Base-by-base conservation (phyloP, 2,888 invertebrate genomes). In the Xanthia togata region DNA sequence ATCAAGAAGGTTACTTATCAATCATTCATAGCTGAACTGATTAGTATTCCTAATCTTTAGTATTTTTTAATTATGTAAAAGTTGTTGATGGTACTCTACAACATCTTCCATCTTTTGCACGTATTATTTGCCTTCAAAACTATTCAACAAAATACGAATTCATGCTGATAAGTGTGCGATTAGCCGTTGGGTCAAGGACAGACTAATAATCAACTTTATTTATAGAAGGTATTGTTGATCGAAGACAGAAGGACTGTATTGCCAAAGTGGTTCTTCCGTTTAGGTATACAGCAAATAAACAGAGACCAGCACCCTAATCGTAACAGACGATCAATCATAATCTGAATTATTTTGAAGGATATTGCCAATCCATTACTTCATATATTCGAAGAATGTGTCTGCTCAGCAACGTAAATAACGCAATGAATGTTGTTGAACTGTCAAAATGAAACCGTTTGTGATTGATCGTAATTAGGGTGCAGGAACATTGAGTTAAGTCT, bases 161-260 rank as follows among this genome's bases (percentile, higher is more conserved):
- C n/a, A 79, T 47, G 62, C 79, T 62, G 62, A 41, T 63, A 55
- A 55, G 62, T 79, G 53, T 70, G 35, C 4, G 44, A 78, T 77
- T 62, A 62, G 55, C n/a, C 62, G 62, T 69, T 31, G 23, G 26
- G 17, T 53, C n/a, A 62, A 70, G 60, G 53, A 47, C 79, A 47
- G 20, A 62, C 31, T 44, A 70, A 70, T 70, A 31, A 78, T 23
- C 23, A 14, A 8, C 31, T 78, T 65, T 77, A 65, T 76, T 50
- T 41, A 64, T 35, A 60, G 59, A 35, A 35, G n/a, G 20, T 41
- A 41, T 41, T 41, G 41, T 41, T 41, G 41, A 41, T 41, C 41
- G 41, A 41, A 41, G 11, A 41, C 2, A 41, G 41, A 1, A 41
- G 9, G 41, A 41, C 41, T 23, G 5, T 65, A 41, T 60, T 68